These are phyloP conservation scores for Synanthedon myopaeformis DNA, from an alignment of 2,888 invertebrate species.

Conservation along the genomic window DNA sequence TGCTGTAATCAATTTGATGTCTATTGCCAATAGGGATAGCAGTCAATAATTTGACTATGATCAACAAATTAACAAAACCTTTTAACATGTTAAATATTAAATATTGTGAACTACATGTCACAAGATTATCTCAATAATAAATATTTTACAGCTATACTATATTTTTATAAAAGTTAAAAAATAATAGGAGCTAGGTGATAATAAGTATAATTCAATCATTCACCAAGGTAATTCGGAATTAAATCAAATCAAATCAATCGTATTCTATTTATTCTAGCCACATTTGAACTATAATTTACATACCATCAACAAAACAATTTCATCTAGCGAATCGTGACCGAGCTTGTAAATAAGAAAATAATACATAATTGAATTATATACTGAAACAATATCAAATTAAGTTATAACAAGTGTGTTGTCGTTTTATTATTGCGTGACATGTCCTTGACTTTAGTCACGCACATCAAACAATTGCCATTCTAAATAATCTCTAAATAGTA, in stretches of 20 bases:
- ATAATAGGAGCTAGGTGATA: no score
- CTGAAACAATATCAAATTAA: conserved; percentile 40
- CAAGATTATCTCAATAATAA: background rate
- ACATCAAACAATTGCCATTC: conserved; percentile 2
- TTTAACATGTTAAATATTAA: no score
- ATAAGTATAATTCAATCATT: conserved; percentile 8
- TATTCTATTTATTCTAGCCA: background rate
- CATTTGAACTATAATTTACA: conserved; percentile 29
- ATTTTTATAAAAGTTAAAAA: no score
- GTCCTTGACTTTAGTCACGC: conserved; percentile 43
- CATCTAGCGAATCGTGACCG: conserved; percentile 46
- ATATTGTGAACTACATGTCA: no score
- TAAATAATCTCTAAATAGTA: no score
- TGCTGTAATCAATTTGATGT: no score
- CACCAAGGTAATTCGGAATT: background rate
- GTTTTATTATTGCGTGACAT: conserved; percentile 31
- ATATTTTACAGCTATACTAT: no score
- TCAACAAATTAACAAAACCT: no score
- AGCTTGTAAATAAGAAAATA: conserved; percentile 42
- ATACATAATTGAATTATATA: conserved; percentile 60
- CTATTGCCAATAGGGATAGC: no score
- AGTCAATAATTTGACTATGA: no score
- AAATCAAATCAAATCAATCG: background rate
- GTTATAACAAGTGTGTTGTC: conserved; percentile 15
- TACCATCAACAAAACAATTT: conserved; percentile 23